These are phyloP conservation scores for Apodemia zela DNA, from an alignment of 2,888 invertebrate species.

Conservation along the genomic window DNA sequence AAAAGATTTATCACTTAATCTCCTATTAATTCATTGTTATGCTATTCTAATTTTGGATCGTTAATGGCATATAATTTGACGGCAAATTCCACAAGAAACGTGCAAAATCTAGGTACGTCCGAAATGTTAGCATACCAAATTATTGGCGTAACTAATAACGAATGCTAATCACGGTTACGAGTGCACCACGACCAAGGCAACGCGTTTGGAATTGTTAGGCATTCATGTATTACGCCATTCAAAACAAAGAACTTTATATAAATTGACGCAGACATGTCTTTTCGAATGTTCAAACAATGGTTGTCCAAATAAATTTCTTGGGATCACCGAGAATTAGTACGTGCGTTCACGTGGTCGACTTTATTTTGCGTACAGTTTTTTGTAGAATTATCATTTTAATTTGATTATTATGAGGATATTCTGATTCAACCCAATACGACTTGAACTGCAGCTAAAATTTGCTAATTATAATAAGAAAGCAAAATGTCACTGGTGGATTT, in stretches of 20 bases:
- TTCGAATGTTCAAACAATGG: slow-evolving; percentile 16
- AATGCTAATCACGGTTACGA: slow-evolving; percentile 34
- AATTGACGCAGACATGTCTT: background rate
- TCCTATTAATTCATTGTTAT: background rate
- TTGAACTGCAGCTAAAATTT: slow-evolving; percentile 24
- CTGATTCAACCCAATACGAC: background rate
- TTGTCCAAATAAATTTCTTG: background rate
- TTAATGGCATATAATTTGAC: background rate
- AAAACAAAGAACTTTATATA: slow-evolving; percentile 28
- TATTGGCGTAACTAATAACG: slow-evolving; percentile 27
- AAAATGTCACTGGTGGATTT: too few relatives aligned
- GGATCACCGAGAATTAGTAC: background rate
- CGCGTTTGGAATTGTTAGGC: slow-evolving; percentile 33
- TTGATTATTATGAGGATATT: too few relatives aligned
- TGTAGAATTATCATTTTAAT: too few relatives aligned
- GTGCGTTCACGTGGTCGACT: background rate
- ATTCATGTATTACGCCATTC: slow-evolving; percentile 25
- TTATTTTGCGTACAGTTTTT: too few relatives aligned
- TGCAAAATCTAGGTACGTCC: slow-evolving; percentile 18
- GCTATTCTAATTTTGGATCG: background rate
- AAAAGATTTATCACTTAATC: background rate
- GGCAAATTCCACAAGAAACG: slow-evolving; percentile 2
- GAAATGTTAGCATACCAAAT: slow-evolving; percentile 25
- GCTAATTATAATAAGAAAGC: too few relatives aligned
- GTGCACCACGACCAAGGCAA: slow-evolving; percentile 37